Conservation (phyloP, 1,140 invertebrate genomes). For the Polypedilum vanderplanki region DNA sequence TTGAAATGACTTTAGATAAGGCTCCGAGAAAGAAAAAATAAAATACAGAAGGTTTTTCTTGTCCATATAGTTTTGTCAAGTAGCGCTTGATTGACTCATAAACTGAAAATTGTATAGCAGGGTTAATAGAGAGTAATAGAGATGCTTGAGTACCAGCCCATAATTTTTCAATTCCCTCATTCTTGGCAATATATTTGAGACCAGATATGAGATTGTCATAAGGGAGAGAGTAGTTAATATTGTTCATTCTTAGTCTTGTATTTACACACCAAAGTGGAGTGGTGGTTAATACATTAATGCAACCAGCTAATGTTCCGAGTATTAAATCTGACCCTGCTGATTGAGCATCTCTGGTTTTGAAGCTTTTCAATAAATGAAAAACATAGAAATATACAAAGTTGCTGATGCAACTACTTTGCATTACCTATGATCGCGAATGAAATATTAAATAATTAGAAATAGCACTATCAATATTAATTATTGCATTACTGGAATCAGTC, state of each 20-base stretch:
- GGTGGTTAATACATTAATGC: slow-evolving; percentile 75
- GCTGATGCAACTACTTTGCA: slow-evolving; percentile 74
- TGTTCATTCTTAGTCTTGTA: slow-evolving; percentile 70
- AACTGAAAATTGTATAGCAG: slow-evolving; percentile 85
- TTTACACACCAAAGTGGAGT: slow-evolving; percentile 90
- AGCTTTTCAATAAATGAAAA: slow-evolving; percentile 72
- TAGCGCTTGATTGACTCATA: slow-evolving; percentile 77
- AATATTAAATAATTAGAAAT: too few relatives aligned
- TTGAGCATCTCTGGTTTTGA: slow-evolving; percentile 45
- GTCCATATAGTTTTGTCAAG: slow-evolving; percentile 41
- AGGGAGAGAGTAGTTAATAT: slow-evolving; percentile 40
- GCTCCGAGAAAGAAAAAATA: slow-evolving; percentile 58
- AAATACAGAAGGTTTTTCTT: slow-evolving; percentile 47
- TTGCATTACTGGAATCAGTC: slow-evolving; percentile 72
- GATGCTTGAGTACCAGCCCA: slow-evolving; percentile 80
- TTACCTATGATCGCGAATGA: too few relatives aligned
- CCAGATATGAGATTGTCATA: slow-evolving; percentile 54
- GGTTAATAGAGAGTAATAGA: slow-evolving; percentile 77
- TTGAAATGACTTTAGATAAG: slow-evolving; percentile 72
- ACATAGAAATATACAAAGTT: slow-evolving; percentile 92
- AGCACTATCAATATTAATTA: too few relatives aligned
- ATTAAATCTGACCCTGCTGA: slow-evolving; percentile 67
- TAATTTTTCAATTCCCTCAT: slow-evolving; percentile 62
- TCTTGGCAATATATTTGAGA: slow-evolving; percentile 58
- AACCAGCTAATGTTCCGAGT: slow-evolving; percentile 70